A percentile compares a stretch with the other conserved stretches of the same genome.
phyloP scores from a whole-genome alignment of 2,113 vertebrate species.

The Ranitomeya variabilis region DNA sequence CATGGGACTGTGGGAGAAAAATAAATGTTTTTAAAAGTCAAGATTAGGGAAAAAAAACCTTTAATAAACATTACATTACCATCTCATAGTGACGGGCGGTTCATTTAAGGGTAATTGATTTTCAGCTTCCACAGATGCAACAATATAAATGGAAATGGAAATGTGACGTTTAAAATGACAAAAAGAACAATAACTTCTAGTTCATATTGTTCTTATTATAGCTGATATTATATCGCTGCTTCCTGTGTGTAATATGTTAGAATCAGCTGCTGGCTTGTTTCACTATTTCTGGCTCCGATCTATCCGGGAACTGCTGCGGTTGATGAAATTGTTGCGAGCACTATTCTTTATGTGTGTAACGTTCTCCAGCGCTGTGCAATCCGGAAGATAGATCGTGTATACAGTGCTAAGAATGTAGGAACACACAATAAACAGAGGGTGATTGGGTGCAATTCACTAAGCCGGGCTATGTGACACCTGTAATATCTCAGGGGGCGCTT shows the following conservation, averaged over 20 bases:
- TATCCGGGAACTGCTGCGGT: not conserved
- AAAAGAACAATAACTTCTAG: not conserved
- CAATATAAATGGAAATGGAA: not conserved
- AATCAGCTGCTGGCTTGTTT: not conserved
- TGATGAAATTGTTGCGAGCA: not conserved
- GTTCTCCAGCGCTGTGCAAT: not conserved
- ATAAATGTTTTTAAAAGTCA: not conserved
- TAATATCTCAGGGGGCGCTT: not conserved
- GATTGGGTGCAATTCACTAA: not conserved
- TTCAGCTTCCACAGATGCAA: not conserved
- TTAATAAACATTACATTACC: not conserved
- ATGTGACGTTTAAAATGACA: not conserved
- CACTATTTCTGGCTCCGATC: not conserved
- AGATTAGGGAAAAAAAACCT: too few relatives aligned
- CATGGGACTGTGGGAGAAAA: not conserved
- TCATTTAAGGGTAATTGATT: not conserved
- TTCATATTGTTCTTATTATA: not conserved
- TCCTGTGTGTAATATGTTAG: not conserved
- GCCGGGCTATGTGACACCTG: not conserved
- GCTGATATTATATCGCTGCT: not conserved
- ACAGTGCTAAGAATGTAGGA: conserved; percentile 4
- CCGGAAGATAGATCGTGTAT: not conserved
- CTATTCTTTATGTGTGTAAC: conserved; percentile 4
- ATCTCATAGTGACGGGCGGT: not conserved
- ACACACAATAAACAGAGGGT: not conserved